These are phyloP conservation scores for Pelochelys cantorii DNA, from an alignment of 2,797 vertebrate genomes.

Conservation along the genomic window DNA sequence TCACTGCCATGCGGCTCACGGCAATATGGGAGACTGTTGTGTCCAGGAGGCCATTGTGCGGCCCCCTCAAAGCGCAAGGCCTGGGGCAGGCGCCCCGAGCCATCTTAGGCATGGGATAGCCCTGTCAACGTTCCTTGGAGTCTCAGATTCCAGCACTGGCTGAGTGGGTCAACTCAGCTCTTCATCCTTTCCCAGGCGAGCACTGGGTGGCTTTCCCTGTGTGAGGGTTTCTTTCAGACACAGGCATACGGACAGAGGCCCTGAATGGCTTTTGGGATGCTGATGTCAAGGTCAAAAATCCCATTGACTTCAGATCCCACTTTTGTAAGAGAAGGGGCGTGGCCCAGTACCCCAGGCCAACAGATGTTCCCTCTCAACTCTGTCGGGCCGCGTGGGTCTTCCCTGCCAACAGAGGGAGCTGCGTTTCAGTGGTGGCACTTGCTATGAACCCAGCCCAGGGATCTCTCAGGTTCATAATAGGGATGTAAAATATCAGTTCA, in stretches of 20 bases:
- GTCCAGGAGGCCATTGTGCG: too few species aligned
- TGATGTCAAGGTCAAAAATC: background rate
- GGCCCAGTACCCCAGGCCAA: background rate
- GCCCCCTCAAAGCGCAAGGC: too few species aligned
- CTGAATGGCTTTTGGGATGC: background rate
- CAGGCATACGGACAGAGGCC: background rate
- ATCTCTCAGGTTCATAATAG: background rate
- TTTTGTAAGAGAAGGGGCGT: background rate
- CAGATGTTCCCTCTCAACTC: background rate
- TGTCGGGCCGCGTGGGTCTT: background rate
- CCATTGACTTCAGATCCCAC: background rate
- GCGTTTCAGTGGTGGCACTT: background rate
- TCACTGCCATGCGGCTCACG: too few species aligned
- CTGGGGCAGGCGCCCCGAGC: too few species aligned
- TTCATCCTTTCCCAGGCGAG: background rate
- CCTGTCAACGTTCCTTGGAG: background rate
- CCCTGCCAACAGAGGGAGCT: background rate
- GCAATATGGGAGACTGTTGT: too few species aligned
- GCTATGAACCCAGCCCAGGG: fast-evolving
- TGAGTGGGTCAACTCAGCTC: background rate
- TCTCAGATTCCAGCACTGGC: background rate
- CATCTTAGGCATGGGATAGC: too few species aligned
- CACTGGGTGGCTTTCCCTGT: background rate
- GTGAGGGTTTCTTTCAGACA: background rate
- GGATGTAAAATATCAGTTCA: too few species aligned